These are phyloP conservation scores for Exocentrus adspersus DNA, from an alignment of 2,888 invertebrate genomes.

Conservation along the genomic window DNA sequence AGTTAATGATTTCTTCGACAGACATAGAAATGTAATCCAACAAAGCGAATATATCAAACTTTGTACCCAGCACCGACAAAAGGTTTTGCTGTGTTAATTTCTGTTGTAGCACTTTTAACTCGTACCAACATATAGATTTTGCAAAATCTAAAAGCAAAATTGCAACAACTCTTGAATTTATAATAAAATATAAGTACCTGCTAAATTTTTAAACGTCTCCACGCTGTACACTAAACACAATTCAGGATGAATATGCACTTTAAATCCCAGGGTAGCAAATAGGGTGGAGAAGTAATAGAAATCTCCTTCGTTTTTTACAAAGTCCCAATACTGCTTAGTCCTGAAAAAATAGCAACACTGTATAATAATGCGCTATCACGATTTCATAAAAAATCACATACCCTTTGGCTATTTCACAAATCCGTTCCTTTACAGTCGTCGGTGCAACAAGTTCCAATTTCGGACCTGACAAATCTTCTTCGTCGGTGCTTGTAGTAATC, in stretches of 20 bases:
- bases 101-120: constrained; percentile 23
- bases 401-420: constrained; percentile 32
- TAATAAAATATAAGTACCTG: constrained; percentile 23
- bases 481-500: not conserved
- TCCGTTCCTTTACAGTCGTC: constrained; percentile 27
- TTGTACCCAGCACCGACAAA: constrained; percentile 33
- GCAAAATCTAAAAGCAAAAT: constrained; percentile 31
- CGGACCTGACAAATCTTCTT: not conserved
- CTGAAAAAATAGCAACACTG: too few relatives aligned
- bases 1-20: constrained; percentile 33
- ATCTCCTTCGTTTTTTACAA: constrained; percentile 25
- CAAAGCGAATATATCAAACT: constrained; percentile 41
- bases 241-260: constrained; percentile 34
- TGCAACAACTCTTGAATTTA: too few relatives aligned
- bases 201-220: constrained; percentile 21
- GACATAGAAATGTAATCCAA: constrained; percentile 41
- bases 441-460: constrained; percentile 14
- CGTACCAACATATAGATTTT: constrained; percentile 22
- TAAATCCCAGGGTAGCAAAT: constrained; percentile 31
- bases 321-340: constrained; percentile 28
- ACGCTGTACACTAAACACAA: constrained; percentile 25
- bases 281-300: constrained; percentile 33
- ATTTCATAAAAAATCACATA: not conserved
- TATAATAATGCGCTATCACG: not conserved
- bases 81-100: constrained; percentile 37